Evolutionary conservation across 2,888 invertebrate species (phyloP).

Genomic region (Lasioglossum malachurum): DNA sequence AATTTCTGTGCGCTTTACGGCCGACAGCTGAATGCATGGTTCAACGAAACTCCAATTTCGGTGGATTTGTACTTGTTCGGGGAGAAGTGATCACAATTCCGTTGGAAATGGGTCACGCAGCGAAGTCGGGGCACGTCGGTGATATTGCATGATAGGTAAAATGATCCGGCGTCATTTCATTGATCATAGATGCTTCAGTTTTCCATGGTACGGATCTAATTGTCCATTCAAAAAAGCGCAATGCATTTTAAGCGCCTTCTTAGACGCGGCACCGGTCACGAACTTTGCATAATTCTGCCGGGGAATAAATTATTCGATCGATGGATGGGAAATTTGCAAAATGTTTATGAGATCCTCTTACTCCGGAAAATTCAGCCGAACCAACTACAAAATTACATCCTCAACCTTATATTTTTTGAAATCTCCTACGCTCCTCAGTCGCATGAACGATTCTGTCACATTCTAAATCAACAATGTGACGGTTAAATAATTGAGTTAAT

Average conservation of each 20-base stretch:
- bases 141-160: conserved; percentile 42
- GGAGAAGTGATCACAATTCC: conserved; percentile 15
- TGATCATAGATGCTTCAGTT: not conserved
- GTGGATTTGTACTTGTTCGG: conserved; percentile 15
- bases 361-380: not conserved
- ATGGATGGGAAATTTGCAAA: not conserved
- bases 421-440: not conserved
- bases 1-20: conserved; percentile 9
- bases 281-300: not conserved
- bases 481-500: too few species aligned
- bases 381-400: not conserved
- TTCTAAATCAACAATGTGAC: too few species aligned
- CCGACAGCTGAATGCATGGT: not conserved
- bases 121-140: conserved; percentile 22
- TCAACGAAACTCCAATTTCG: conserved; percentile 33
- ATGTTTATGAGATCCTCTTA: not conserved
- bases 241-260: conserved; percentile 15
- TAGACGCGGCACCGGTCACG: not conserved
- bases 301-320: not conserved
- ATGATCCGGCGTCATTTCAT: conserved; percentile 43
- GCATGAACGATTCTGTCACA: not conserved
- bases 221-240: not conserved
- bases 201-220: not conserved
- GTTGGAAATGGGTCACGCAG: conserved; percentile 37
- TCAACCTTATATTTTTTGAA: not conserved